Evolutionary conservation across 2,113 vertebrate species (phyloP), one percentile per base, ranked within the genome.

Genomic region (Bostrychus sinensis): DNA sequence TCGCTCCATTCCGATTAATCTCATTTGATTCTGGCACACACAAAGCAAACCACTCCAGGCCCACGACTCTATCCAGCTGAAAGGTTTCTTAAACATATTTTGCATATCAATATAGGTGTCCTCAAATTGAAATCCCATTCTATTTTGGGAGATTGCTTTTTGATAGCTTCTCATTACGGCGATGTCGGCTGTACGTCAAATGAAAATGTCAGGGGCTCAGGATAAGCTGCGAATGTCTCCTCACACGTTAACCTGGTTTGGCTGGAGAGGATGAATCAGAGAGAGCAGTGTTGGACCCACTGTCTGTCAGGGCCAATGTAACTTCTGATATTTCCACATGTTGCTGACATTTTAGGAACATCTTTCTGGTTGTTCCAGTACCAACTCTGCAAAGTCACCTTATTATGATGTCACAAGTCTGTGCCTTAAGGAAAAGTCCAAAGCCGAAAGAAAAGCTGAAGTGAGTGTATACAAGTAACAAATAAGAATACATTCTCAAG

Each of bases 91-190:
- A 34, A 2, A 68, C 66, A 77, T 76, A 84, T 83, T 91, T 92
- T 88, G 88, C 89, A 91, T 91, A 90, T 90, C 83, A 91, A 87
- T 90, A 72, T 53, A 54, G 19, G 66, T 58, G 22, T 83, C 70
- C 54, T 56, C 46, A 82, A 81, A 91, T 89, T 84, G 88, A 91
- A 91, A 88, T 79, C 80, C 57, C 36, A 72, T 83, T 87, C 80
- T 78, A 58, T 89, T 89, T 89, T 82, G 70, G 70, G 72, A 89
- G 81, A 89, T 89, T 77, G 82, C 80, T 89, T 86, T 83, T 73
- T 78, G 77, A 89, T 83, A 70, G 75, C 71, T 77, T 81, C 82
- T 89, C 89, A 91, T 92, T 88, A 89, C 73, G 41, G 79, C 22
- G 59, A 75, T 78, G 88, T 77, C 84, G 78, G 81, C 84, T 64